phyloP scores from a whole-genome alignment of 2,888 invertebrate genomes.

The Ditula angustiorana region DNA sequence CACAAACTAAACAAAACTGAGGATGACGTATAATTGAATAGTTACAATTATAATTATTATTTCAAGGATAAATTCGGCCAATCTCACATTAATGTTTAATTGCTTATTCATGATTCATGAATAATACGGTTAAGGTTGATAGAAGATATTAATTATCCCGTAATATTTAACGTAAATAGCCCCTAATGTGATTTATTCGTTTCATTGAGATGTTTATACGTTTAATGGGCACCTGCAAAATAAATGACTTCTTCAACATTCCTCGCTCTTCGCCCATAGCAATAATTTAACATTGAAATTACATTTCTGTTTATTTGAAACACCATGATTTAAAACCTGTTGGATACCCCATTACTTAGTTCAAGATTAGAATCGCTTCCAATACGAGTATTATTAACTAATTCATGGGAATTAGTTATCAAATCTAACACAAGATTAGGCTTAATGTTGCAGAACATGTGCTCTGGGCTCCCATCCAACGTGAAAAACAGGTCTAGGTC shows the following conservation, averaged over 20 bases:
- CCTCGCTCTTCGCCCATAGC: background rate
- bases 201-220: conserved; percentile 35
- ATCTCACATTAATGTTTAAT: background rate
- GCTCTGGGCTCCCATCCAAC: conserved; percentile 72
- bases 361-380: background rate
- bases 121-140: conserved; percentile 9
- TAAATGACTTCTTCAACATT: conserved; percentile 19
- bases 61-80: too few relatives aligned
- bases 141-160: conserved; percentile 14
- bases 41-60: too few relatives aligned
- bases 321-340: background rate
- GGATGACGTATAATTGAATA: too few relatives aligned
- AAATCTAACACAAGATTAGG: conserved; percentile 55
- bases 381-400: background rate
- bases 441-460: conserved; percentile 58
- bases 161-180: conserved; percentile 24
- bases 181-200: conserved; percentile 31
- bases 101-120: conserved; percentile 1
- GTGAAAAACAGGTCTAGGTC: conserved; percentile 74
- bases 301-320: background rate
- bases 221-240: conserved; percentile 28
- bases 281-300: background rate
- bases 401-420: conserved; percentile 40
- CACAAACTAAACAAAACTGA: too few relatives aligned
- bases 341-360: background rate